phyloP scores from a whole-genome alignment of 2,113 vertebrate species.

The Indicator indicator region DNA sequence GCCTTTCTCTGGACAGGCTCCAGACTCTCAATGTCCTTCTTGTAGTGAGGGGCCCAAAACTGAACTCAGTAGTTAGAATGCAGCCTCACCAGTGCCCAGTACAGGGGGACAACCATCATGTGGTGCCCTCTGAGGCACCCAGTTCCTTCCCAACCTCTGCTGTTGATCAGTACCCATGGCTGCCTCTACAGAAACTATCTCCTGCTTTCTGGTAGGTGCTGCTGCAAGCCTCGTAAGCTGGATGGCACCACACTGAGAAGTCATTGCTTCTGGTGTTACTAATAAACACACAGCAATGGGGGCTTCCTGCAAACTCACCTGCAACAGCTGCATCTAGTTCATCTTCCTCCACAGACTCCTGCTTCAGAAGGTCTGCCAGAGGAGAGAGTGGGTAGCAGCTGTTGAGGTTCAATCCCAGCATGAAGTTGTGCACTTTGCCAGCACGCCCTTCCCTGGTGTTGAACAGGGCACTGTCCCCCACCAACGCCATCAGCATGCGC shows the following conservation, averaged over 20 bases:
- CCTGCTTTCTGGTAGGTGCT: not conserved
- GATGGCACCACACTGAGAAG: accelerated
- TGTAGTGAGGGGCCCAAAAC: not conserved
- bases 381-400: conserved; percentile 84
- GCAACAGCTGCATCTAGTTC: conserved; percentile 89
- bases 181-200: accelerated
- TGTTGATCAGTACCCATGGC: not conserved
- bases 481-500: conserved; percentile 89
- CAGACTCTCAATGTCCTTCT: not conserved
- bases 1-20: not conserved
- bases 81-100: not conserved
- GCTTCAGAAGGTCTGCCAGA: conserved; percentile 52
- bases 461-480: conserved; percentile 90
- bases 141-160: not conserved
- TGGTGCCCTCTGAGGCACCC: not conserved
- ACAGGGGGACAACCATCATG: not conserved
- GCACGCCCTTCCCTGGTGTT: conserved; percentile 95
- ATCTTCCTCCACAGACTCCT: conserved; percentile 77
- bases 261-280: accelerated
- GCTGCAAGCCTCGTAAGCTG: accelerated
- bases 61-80: not conserved
- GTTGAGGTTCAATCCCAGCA: conserved; percentile 95
- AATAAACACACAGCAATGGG: accelerated
- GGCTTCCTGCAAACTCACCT: conserved; percentile 63
- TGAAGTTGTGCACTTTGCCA: conserved; percentile 98